Base-by-base conservation (phyloP, 2,888 invertebrate genomes). In the Drosophila picticornis region DNA sequence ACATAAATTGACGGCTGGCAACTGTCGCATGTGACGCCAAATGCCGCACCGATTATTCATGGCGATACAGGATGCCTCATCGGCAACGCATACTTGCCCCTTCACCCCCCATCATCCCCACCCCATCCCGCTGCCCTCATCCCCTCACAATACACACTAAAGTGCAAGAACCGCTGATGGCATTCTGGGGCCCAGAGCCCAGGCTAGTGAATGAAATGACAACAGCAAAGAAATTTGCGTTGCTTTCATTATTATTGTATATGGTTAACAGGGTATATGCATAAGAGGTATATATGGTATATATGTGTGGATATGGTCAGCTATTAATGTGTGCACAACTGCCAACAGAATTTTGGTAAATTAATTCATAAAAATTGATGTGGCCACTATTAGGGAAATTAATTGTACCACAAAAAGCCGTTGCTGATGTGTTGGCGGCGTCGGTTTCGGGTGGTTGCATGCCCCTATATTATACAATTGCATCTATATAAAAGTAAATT, bases 321-420 rank as follows among this genome's bases (percentile, higher is more conserved):
- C 73, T 77, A 79, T 89, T 83, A 80, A 82, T 83, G 77, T 88
- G 71, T 60, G 75, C 77, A 72, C 79, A 84, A 80, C 83, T 87
- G 88, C 81, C 84, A 90, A 87, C 61, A 43, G 56, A 53, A 77
- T 79, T 87, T 83, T 79, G 77, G 77, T 84, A 86, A 91, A 92
- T 92, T 91, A 92, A 91, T 92, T 92, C 91, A 91, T 91, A 91
- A 91, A 91, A 90, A 81, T 85, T 66, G 57, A 82, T 83, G 75
- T 80, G 80, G 71, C 80, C 74, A 79, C 85, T 77, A 87, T 86
- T 83, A 83, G 88, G 77, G 74, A 81, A 88, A 81, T 78, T 72
- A 74, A 83, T 80, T 80, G 46, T 62, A 61, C 36, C 46, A 72
- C 64, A 66, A 71, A 77, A 64, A 36, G 29, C 25, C 38, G 25